Evolutionary conservation across 2,113 vertebrate genomes (phyloP), one percentile per base, ranked within the genome.

Genomic region (Hymenochirus boettgeri): DNA sequence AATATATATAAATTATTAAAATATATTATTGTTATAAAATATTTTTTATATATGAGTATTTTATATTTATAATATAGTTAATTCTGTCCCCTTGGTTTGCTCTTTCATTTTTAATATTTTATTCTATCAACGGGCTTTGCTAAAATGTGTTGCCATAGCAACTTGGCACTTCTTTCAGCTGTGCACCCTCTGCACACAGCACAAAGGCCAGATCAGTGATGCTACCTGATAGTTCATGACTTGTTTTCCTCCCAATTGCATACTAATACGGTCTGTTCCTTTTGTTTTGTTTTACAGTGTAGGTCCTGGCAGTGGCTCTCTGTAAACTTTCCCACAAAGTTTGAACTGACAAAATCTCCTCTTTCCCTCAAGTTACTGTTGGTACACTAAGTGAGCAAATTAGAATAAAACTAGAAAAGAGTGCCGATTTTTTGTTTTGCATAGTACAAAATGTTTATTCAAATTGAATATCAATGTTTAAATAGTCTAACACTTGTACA

Each of bases 211-310:
- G 56, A 52, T 69, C 57, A 60, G 65, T 48, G 48, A 45, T 19
- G 57, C 56, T 69, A 69, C 57, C 57, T 69, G 65, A 67, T 67
- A 59, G 65, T 58, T 67, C 65, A 67, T 53, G 47, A 53, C 33
- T 67, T 67, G 45, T 29, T 53, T 60, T 69, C 15, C 48, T 47
- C 11, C 17, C 29, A n/a, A 19, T 26, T 42, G 57, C 56, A 69
- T 69, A 60, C 56, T 53, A 69, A 69, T 45, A 39, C 31, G 52
- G 48, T 23, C 65, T 19, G 17, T 59, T 53, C 47, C 31, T 51
- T 51, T 66, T 29, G 35, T 59, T 52, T 57, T 59, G 26, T 39
- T 37, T 22, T 51, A n/a, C 17, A 42, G 24, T 48, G 17, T 52
- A 29, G 18, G 35, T 46, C 18, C 7, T 27, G 35, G 50, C 31